Evolutionary conservation across 2,888 invertebrate species (phyloP), one percentile per base, ranked within the genome.

Genomic region (Orthonevra nobilis): DNA sequence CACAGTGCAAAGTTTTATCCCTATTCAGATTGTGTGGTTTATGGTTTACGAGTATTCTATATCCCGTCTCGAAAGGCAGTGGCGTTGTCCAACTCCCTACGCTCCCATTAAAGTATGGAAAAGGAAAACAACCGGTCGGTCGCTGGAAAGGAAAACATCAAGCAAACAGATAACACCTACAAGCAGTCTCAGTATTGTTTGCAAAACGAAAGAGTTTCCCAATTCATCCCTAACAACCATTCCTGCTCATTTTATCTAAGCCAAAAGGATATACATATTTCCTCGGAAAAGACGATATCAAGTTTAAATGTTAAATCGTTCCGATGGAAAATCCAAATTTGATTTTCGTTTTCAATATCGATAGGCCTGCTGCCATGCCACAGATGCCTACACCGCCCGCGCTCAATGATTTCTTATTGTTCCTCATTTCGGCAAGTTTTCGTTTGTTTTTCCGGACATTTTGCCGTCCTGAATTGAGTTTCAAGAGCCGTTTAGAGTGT

Each of bases 291-390:
- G 46, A 19, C 66, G 46, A 73, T 70, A 54, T 46, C 52, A 42
- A 72, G 44, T 56, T 60, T 50, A 60, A 52, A 60, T 48, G 44
- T 60, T 42, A 61, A 72, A 54, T 60, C 54, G 72, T 66, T 72
- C 54, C 44, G 44, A 61, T 56, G 61, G 73, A 79, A 68, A 79
- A 73, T 68, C 68, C 61, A 79, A 73, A 73, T 79, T 73, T 73
- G 66, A 68, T 66, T 79, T 73, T 68, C 73, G 54, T 48, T 68
- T 38, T 10, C 54, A 66, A 56, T 10, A 46, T 9, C 19, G 1
- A 9, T 4, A 38, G 17, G 34, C 17, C 12, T 7, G n/a, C 4
- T 36, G 17, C 4, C 32, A 9, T 4, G 5, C 32, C n/a, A n/a
- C n/a, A n/a, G 4, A 32, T 32, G n/a, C 7, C n/a, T 32, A 1